These are phyloP conservation scores for Ostrea edulis DNA, from an alignment of 1,140 invertebrate genomes.

Conservation along the genomic window DNA sequence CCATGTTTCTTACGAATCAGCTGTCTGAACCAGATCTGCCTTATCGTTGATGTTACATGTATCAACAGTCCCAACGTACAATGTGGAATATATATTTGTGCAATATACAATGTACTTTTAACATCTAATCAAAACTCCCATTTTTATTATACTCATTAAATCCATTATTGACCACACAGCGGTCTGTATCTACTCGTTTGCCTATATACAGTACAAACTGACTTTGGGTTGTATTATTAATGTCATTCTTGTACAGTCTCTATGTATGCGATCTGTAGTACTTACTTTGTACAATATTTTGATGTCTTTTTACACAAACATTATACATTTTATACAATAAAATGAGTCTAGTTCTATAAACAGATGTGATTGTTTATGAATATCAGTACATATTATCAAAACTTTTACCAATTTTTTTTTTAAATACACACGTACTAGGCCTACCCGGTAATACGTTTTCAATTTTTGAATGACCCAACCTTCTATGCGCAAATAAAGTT, in stretches of 20 bases:
- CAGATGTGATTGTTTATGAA: too few relatives aligned
- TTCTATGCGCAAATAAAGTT: too few relatives aligned
- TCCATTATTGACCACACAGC: background rate
- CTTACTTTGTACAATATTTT: background rate
- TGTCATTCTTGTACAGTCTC: background rate
- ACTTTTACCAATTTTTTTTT: background rate
- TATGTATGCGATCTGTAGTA: background rate
- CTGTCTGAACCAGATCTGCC: background rate
- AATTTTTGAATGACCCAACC: too few relatives aligned
- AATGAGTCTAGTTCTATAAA: background rate
- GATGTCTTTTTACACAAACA: background rate
- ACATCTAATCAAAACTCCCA: background rate
- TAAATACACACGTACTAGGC: background rate
- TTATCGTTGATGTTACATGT: background rate
- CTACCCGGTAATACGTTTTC: too few relatives aligned
- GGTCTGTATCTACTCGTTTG: background rate
- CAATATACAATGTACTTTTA: background rate
- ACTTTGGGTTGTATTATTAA: background rate
- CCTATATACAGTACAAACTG: background rate
- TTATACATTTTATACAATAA: background rate
- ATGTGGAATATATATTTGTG: background rate
- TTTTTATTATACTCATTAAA: background rate
- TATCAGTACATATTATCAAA: too few relatives aligned
- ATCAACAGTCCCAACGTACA: background rate
- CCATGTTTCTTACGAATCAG: slow-evolving; percentile 5